phyloP scores from a whole-genome alignment of 2,113 vertebrate genomes.

The Neolamprologus variostigma region DNA sequence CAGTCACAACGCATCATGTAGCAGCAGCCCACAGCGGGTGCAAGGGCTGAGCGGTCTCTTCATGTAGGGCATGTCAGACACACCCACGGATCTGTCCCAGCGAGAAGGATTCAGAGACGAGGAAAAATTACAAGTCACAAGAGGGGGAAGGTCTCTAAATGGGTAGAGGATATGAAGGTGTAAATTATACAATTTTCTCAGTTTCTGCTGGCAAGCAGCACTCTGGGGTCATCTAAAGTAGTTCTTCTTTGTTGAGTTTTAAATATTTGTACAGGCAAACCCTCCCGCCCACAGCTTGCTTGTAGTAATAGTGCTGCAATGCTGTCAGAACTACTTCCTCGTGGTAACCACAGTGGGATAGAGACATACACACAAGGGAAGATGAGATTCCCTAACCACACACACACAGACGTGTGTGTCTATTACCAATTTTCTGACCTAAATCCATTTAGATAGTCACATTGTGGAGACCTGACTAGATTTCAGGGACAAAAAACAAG shows the following conservation, averaged over 20 bases:
- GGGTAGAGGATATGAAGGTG: neutral
- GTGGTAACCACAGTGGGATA: constrained; percentile 9
- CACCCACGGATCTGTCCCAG: constrained; percentile 3
- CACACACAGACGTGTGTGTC: neutral
- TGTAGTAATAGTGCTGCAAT: neutral
- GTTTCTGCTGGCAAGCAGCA: neutral
- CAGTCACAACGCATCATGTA: constrained; percentile 40
- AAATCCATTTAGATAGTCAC: neutral
- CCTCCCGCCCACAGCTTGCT: neutral
- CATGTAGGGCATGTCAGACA: constrained; percentile 23
- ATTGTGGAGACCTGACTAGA: neutral
- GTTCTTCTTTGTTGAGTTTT: constrained; percentile 25
- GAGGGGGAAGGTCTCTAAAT: neutral
- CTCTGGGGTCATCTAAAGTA: constrained; percentile 11
- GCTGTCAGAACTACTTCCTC: constrained; percentile 22
- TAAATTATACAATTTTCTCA: neutral
- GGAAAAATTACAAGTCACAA: neutral
- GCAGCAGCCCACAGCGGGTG: constrained; percentile 8
- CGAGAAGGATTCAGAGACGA: neutral
- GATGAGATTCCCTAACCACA: neutral
- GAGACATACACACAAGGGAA: neutral
- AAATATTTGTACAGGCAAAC: constrained; percentile 10
- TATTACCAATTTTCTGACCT: neutral
- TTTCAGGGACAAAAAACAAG: neutral
- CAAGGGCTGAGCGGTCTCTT: neutral